Conservation (phyloP, 2,113 vertebrate genomes). For the Leptosomus discolor region DNA sequence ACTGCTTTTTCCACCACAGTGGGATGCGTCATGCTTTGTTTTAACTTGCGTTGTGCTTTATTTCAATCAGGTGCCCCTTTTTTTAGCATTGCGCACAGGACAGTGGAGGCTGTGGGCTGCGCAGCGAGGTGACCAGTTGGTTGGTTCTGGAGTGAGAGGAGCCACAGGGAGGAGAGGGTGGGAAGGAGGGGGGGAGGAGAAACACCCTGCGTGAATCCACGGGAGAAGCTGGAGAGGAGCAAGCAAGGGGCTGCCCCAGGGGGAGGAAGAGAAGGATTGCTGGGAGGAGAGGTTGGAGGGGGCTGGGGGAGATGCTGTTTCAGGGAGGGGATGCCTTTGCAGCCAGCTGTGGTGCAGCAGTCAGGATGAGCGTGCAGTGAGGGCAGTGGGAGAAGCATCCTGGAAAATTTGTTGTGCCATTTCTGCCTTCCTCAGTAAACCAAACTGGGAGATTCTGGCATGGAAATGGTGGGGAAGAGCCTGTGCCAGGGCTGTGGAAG, state of each 20-base stretch:
- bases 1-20: neutral
- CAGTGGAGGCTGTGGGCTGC: neutral
- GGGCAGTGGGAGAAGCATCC: rapidly evolving
- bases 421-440: neutral
- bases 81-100: rapidly evolving
- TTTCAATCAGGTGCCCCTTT: neutral
- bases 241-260: rapidly evolving
- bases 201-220: rapidly evolving
- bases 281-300: neutral
- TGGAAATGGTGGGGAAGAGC: neutral
- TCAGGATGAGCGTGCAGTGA: rapidly evolving
- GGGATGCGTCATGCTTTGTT: neutral
- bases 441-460: neutral
- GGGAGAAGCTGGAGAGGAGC: neutral
- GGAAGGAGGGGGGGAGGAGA: neutral
- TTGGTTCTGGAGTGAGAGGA: neutral
- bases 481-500: neutral
- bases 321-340: rapidly evolving
- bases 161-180: neutral
- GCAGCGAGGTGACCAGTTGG: rapidly evolving
- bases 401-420: too few species aligned
- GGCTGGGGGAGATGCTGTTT: rapidly evolving
- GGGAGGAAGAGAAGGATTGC: neutral
- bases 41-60: rapidly evolving
- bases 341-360: neutral